These are phyloP conservation scores for Gorsachius goisagi DNA, from an alignment of 2,113 vertebrate genomes.

Conservation along the genomic window DNA sequence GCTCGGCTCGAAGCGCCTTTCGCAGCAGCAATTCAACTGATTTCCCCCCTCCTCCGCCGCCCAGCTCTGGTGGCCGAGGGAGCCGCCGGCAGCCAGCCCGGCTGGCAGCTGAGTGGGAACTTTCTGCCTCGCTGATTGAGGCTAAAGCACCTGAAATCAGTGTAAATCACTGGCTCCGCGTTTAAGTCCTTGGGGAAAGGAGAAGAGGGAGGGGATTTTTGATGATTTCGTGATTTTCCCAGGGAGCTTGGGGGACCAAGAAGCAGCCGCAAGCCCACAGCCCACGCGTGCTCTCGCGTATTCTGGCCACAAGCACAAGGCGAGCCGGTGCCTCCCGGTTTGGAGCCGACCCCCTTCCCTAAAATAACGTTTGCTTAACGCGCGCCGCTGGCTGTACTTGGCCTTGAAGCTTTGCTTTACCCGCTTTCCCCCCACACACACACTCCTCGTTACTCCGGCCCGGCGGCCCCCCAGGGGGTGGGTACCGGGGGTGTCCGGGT, in stretches of 20 bases:
- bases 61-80: no score
- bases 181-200: not conserved
- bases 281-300: fast-evolving
- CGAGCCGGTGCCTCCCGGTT: not conserved
- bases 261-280: not conserved
- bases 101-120: not conserved
- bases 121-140: no score
- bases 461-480: no score
- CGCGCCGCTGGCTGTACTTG: not conserved
- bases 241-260: not conserved
- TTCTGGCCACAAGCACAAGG: not conserved
- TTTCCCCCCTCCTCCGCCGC: not conserved
- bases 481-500: not conserved
- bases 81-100: not conserved
- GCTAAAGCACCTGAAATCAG: not conserved
- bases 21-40: not conserved
- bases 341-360: not conserved
- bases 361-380: not conserved
- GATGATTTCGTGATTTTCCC: not conserved
- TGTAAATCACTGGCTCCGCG: not conserved
- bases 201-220: not conserved
- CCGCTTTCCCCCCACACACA: no score
- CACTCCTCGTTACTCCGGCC: not conserved
- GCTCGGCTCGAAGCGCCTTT: not conserved
- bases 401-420: not conserved